Conservation (phyloP, 1,140 invertebrate genomes). For the Lordiphosa collinella region DNA sequence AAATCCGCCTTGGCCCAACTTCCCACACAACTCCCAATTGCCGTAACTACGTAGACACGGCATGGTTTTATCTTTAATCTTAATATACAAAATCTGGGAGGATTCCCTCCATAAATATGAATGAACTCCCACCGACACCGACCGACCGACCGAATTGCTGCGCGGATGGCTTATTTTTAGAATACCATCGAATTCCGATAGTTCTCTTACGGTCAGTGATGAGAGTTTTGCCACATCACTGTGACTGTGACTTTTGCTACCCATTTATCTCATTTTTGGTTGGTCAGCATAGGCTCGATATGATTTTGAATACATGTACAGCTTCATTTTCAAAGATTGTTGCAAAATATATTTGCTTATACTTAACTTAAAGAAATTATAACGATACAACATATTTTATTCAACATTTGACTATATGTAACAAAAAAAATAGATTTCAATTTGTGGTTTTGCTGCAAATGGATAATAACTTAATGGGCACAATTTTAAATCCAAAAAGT, state of each 20-base stretch:
- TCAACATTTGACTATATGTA: too few species aligned
- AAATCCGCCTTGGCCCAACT: constrained; percentile 57
- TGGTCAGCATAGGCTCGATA: too few species aligned
- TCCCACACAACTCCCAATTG: constrained; percentile 27
- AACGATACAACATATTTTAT: too few species aligned
- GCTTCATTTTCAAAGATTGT: too few species aligned
- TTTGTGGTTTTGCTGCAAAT: too few species aligned
- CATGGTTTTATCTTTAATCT: background rate
- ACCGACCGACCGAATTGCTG: background rate
- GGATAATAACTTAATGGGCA: too few species aligned
- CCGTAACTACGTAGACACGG: constrained; percentile 6
- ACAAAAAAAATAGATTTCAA: too few species aligned
- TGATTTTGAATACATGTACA: too few species aligned
- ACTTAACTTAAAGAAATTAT: too few species aligned
- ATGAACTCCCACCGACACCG: background rate
- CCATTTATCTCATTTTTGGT: too few species aligned
- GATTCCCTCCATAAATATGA: constrained; percentile 7
- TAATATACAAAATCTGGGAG: background rate
- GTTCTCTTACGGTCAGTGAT: background rate
- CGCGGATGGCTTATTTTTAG: background rate
- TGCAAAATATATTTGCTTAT: too few species aligned
- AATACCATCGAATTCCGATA: background rate
- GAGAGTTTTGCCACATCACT: background rate
- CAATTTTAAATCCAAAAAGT: too few species aligned
- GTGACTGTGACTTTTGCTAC: background rate